Evolutionary conservation across 2,888 invertebrate species (phyloP).

Genomic region (Protula sp.): DNA sequence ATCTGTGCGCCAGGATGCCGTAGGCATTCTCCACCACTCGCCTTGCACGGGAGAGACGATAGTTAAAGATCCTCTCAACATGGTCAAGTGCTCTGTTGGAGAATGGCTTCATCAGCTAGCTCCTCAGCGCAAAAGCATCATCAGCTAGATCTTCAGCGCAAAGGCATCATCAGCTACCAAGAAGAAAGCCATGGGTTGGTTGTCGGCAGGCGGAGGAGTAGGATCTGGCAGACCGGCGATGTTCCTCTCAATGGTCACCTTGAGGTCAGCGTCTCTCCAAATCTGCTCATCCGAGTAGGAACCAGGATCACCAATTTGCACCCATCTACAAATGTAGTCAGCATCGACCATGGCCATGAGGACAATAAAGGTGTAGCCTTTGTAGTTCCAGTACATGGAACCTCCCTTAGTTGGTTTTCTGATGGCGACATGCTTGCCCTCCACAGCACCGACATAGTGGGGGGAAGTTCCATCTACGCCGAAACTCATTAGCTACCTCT

Average conservation of each 20-base stretch:
- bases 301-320: slow-evolving; percentile 20
- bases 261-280: slow-evolving; percentile 9
- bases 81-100: slow-evolving; percentile 1
- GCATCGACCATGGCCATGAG: slow-evolving; percentile 13
- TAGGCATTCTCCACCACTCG: slow-evolving; percentile 10
- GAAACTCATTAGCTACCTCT: slow-evolving; percentile 7
- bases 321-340: slow-evolving; percentile 10
- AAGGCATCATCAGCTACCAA: too few relatives aligned
- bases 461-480: slow-evolving; percentile 11
- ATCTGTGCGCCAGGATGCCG: slow-evolving; percentile 6
- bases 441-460: slow-evolving; percentile 13
- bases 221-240: slow-evolving; percentile 1
- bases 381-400: slow-evolving; percentile 4
- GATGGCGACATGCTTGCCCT: slow-evolving; percentile 14
- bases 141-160: too few relatives aligned
- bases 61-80: slow-evolving; percentile 7
- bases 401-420: neutral
- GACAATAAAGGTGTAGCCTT: slow-evolving; percentile 4
- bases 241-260: neutral
- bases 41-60: slow-evolving; percentile 6
- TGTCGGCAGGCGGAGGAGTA: slow-evolving; percentile 8
- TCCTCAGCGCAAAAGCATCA: slow-evolving; percentile 16
- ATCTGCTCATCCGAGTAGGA: slow-evolving; percentile 21
- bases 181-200: slow-evolving; percentile 2
- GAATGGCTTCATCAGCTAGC: slow-evolving; percentile 18